Percentiles rank a stretch among this genome's conserved stretches.
phyloP scores from a whole-genome alignment of 1,140 invertebrate genomes.

The Periplaneta americana region DNA sequence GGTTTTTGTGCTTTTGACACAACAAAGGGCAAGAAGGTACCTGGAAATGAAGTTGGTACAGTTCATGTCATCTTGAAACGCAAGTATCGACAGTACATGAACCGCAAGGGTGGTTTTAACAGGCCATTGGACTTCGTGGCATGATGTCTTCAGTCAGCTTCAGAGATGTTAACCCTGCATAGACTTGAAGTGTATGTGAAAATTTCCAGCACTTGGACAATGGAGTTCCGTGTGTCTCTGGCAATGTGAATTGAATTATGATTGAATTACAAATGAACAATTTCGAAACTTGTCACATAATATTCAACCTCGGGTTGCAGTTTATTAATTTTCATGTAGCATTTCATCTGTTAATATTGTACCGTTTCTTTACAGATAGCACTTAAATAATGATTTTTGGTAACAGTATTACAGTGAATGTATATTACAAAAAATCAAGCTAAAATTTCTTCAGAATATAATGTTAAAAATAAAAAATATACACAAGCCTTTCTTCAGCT shows the following conservation, averaged over 20 bases:
- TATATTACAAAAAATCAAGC: neutral
- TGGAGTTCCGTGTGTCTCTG: neutral
- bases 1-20: constrained; percentile 93
- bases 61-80: constrained; percentile 94
- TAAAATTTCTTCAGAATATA: neutral
- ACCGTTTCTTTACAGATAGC: neutral
- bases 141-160: neutral
- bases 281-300: neutral
- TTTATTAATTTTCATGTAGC: constrained; percentile 5
- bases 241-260: neutral
- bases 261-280: neutral
- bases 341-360: constrained; percentile 11
- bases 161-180: neutral
- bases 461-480: constrained; percentile 1
- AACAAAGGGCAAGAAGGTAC: constrained; percentile 93
- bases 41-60: constrained; percentile 85
- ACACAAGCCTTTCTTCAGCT: neutral
- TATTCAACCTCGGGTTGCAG: constrained; percentile 2
- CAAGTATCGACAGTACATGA: constrained; percentile 99
- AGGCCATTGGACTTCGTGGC: constrained; percentile 93
- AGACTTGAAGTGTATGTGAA: neutral
- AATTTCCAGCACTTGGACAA: no score
- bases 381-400: neutral
- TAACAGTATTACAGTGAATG: neutral
- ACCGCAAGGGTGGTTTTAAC: constrained; percentile 98